A percentile compares a stretch with the other conserved stretches of the same genome.
phyloP scores from a whole-genome alignment of 2,797 vertebrate genomes.

The Acomys russatus region DNA sequence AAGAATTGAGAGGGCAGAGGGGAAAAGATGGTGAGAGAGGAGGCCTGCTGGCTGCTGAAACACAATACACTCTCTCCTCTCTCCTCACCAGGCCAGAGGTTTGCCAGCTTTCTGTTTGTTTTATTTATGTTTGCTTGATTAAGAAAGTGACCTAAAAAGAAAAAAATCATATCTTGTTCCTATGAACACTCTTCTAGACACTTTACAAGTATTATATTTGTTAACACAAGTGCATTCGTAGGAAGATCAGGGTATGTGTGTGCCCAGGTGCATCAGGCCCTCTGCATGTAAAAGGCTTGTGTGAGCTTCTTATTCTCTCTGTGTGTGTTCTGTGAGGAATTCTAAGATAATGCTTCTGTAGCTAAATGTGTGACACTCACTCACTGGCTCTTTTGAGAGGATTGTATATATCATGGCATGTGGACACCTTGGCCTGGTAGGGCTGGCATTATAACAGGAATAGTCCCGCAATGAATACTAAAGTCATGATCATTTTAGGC shows the following conservation, averaged over 20 bases:
- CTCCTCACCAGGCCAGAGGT: not conserved
- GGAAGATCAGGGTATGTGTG: not conserved
- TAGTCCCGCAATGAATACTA: not conserved
- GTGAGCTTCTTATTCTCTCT: not conserved
- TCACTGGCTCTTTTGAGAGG: conserved; percentile 4
- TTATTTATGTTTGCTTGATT: not conserved
- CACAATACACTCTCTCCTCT: not conserved
- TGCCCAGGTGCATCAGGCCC: no score
- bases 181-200: not conserved
- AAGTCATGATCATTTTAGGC: not conserved
- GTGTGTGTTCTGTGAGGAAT: not conserved
- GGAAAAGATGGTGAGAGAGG: not conserved
- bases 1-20: not conserved
- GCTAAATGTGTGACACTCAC: not conserved
- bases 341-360: not conserved
- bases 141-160: not conserved
- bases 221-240: not conserved
- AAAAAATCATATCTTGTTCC: not conserved
- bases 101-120: not conserved
- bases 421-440: not conserved
- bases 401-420: not conserved
- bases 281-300: not conserved
- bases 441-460: conserved; percentile 20
- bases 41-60: not conserved
- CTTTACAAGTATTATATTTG: not conserved